phyloP scores from a whole-genome alignment of 2,888 invertebrate genomes.

The Aelia acuminata region DNA sequence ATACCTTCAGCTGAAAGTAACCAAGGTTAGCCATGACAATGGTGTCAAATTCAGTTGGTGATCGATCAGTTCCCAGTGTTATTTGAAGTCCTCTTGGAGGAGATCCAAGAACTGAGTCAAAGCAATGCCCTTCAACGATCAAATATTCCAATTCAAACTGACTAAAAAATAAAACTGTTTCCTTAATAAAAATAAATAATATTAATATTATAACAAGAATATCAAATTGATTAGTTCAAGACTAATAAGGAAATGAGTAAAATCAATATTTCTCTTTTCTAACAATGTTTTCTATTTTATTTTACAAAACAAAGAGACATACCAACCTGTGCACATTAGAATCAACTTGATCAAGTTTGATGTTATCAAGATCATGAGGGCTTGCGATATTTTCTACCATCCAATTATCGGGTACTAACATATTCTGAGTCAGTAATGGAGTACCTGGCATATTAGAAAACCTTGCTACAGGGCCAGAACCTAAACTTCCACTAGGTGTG shows the following conservation, averaged over 20 bases:
- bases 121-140: slow-evolving; percentile 96
- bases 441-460: slow-evolving; percentile 93
- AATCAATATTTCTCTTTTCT: too few relatives aligned
- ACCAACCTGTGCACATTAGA: slow-evolving; percentile 84
- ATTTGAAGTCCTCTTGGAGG: slow-evolving; percentile 98
- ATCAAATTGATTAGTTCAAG: background rate
- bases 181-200: background rate
- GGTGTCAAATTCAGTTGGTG: slow-evolving; percentile 89
- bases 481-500: slow-evolving; percentile 77
- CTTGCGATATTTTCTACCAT: slow-evolving; percentile 93
- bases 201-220: background rate
- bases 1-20: slow-evolving; percentile 91
- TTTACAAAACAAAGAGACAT: slow-evolving; percentile 12
- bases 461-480: slow-evolving; percentile 84
- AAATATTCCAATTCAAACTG: slow-evolving; percentile 97
- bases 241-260: too few relatives aligned
- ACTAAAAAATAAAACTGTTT: slow-evolving; percentile 72
- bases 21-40: slow-evolving; percentile 99
- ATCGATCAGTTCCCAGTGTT: slow-evolving; percentile 86
- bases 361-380: slow-evolving; percentile 97
- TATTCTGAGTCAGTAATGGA: slow-evolving; percentile 90
- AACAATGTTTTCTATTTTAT: background rate
- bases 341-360: slow-evolving; percentile 92
- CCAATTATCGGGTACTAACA: slow-evolving; percentile 96
- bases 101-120: slow-evolving; percentile 86